These are phyloP conservation scores for Campoletis raptor DNA, from an alignment of 2,888 invertebrate species.

Conservation along the genomic window DNA sequence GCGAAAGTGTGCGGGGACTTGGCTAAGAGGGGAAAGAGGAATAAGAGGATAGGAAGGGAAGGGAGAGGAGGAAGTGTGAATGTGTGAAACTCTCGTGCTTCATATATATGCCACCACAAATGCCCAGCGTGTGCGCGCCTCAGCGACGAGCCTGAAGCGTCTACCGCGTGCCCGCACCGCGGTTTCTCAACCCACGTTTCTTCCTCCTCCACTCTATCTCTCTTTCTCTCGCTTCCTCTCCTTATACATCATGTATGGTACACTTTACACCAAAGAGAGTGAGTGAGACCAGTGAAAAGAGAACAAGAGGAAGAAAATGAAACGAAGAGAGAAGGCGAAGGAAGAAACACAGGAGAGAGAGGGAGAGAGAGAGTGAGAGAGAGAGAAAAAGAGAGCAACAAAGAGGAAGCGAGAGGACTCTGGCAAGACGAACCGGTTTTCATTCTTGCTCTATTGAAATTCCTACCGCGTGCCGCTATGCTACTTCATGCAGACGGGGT, in stretches of 20 bases:
- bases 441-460: slow-evolving; percentile 80
- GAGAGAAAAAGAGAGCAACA: slow-evolving; percentile 41
- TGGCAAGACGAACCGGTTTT: slow-evolving; percentile 78
- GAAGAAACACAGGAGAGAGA: slow-evolving; percentile 9
- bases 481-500: slow-evolving; percentile 72
- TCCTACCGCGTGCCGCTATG: slow-evolving; percentile 76
- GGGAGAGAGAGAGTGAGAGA: slow-evolving; percentile 41
- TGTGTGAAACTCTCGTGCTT: slow-evolving; percentile 66
- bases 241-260: slow-evolving; percentile 44
- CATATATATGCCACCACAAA: slow-evolving; percentile 30
- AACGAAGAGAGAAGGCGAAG: slow-evolving; percentile 34
- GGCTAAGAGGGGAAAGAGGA: neutral
- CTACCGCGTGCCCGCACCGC: slow-evolving; percentile 42
- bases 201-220: slow-evolving; percentile 26
- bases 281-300: slow-evolving; percentile 38
- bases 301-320: slow-evolving; percentile 25
- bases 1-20: slow-evolving; percentile 73
- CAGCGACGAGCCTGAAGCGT: slow-evolving; percentile 56
- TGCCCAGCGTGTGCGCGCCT: slow-evolving; percentile 44
- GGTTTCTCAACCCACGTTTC: slow-evolving; percentile 40
- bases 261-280: slow-evolving; percentile 40
- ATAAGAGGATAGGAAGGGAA: neutral
- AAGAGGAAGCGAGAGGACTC: slow-evolving; percentile 57
- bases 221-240: slow-evolving; percentile 42
- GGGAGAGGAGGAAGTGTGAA: slow-evolving; percentile 67